Evolutionary conservation across 2,888 invertebrate genomes (phyloP), one percentile per base, ranked within the genome.

Genomic region (Epinotia demarniana): DNA sequence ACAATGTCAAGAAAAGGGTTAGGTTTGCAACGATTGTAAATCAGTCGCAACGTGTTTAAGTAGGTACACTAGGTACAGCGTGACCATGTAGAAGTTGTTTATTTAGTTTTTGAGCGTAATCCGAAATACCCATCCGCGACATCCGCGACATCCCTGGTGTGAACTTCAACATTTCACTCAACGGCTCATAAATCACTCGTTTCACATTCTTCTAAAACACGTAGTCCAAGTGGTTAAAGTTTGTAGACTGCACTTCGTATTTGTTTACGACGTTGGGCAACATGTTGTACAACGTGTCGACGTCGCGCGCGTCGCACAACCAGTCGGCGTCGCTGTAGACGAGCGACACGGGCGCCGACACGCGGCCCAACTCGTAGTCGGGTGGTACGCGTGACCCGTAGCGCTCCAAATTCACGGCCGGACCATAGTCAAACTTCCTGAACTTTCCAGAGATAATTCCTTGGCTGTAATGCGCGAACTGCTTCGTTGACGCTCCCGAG

Each of bases 251-350:
- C 64, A 96, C 94, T 77, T 94, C 89, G 83, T 95, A 92, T 77
- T 93, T 94, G 68, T 95, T 95, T 6, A 95, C 86, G 2, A 92
- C 91, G 80, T 95, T 95, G 11, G 90, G 89, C 60, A 97, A 84
- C 75, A 90, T 87, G 13, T 87, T 84, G 53, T 94, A 91, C 67
- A 96, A 83, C 18, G 90, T 86, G 58, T 94, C 86, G 0, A 96
- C 95, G 75, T 96, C 96, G 79, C 86, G 85, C 4, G 94, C 92
- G 69, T 94, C 90, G 0, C 96, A 95, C 19, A 97, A 84, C 95
- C 96, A 95, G 85, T 97, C 97, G 18, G 95, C 95, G 3, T 88
- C 87, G 49, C 90, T 89, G 78, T 90, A 91, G 69, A 92, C 87
- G 67, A 94, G 78, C 6, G 87, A 85, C 8, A 93, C 85, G 0